Base-by-base conservation (phyloP, 2,888 invertebrate genomes). In the Hypsopygia costalis region DNA sequence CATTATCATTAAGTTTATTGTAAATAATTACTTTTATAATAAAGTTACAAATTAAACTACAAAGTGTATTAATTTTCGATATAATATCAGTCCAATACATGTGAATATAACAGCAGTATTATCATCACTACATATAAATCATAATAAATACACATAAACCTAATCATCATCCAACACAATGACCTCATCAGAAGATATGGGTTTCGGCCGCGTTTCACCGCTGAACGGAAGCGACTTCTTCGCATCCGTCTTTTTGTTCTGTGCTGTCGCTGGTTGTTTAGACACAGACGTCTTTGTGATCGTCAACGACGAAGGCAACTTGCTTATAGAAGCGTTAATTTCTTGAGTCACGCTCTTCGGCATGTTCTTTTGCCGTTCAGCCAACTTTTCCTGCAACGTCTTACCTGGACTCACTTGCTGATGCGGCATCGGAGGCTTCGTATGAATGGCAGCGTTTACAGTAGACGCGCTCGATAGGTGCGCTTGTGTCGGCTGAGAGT, bases 331-430 rank as follows among this genome's bases (percentile, higher is more conserved):
- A 0, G 81, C 76, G 10, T 59, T 78, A 10, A 85, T 72, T 6
- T 85, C 83, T 12, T 72, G 51, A 0, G 57, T 11, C 4, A 9
- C 9, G 3, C 10, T 30, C 7, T 67, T 58, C 0, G 86, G 83
- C 12, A 75, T 48, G 51, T 73, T 74, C 58, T 93, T 93, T 48
- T 92, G 91, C 43, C 91, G 83, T 49, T 93, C 93, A 0, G 93
- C 93, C 40, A 93, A 69, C 67, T 93, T 93, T 62, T 93, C 92
- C 58, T 93, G 93, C 41, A 93, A 65, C 0, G 93, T 93, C 75
- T 93, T 93, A 0, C 91, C 91, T 0, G 92, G 90, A 53, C 90
- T 91, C 1, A 79, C 74, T 61, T 87, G 89, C 49, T 81, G 79
- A 44, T 82, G 86, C 0, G 82, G 79, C 62, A 70, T 48, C 1